phyloP scores from a whole-genome alignment of 2,113 vertebrate species.

The Calidris pygmaea region DNA sequence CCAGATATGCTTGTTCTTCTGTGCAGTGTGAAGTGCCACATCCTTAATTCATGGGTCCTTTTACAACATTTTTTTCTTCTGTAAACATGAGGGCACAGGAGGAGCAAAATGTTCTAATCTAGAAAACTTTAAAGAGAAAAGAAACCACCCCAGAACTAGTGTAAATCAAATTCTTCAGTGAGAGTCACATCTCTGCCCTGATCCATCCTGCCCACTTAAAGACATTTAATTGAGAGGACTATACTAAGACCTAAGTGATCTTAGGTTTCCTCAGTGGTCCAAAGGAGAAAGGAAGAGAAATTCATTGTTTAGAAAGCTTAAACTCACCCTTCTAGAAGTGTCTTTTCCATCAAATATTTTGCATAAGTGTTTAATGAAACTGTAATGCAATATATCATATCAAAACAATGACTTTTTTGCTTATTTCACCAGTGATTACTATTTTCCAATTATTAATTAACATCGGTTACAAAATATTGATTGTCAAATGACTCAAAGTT shows the following conservation, averaged over 20 bases:
- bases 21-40: neutral
- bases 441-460: neutral
- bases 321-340: neutral
- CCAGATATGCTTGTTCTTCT: neutral
- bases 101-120: neutral
- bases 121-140: neutral
- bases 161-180: neutral
- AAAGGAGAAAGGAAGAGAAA: neutral
- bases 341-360: neutral
- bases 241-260: neutral
- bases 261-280: neutral
- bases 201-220: neutral
- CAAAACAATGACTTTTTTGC: neutral
- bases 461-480: neutral
- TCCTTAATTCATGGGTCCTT: neutral
- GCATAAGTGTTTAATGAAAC: neutral
- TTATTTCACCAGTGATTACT: neutral
- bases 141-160: fast-evolving
- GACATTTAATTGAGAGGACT: neutral
- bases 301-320: neutral
- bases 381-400: neutral
- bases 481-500: neutral
- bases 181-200: neutral
- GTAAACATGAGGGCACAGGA: neutral
- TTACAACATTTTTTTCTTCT: neutral